phyloP scores from a whole-genome alignment of 37 sponge, comb jelly and placozoan genomes.

The Spongilla lacustris region DNA sequence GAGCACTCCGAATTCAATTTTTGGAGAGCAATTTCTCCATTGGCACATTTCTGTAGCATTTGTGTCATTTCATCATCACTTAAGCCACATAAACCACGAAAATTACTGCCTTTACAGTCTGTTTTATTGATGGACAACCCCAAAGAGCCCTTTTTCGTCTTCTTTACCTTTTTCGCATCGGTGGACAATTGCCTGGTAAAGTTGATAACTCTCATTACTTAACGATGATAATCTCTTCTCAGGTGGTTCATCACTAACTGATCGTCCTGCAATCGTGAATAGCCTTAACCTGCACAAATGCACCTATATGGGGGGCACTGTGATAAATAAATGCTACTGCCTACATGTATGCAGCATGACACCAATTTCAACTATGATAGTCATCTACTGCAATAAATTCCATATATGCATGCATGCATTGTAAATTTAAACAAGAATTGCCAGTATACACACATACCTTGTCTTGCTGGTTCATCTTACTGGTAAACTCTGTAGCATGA shows the following conservation, averaged over 20 bases:
- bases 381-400: neutral
- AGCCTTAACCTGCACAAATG: neutral
- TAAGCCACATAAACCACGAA: no score
- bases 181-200: no score
- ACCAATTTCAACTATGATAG: no score
- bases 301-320: neutral
- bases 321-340: neutral
- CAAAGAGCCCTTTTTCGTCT: no score
- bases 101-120: no score
- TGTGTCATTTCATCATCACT: no score
- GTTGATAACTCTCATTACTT: neutral
- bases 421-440: neutral
- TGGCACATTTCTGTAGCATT: no score
- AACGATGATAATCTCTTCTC: neutral
- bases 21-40: no score
- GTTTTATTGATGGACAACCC: no score
- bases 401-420: neutral
- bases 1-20: no score
- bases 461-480: neutral
- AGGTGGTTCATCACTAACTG: conserved; percentile 7
- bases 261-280: neutral
- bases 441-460: conserved; percentile 5
- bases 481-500: neutral
- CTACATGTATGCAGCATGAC: no score
- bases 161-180: no score